Evolutionary conservation across 2,797 vertebrate species (phyloP).

Genomic region (Paedocypris micromegethes): DNA sequence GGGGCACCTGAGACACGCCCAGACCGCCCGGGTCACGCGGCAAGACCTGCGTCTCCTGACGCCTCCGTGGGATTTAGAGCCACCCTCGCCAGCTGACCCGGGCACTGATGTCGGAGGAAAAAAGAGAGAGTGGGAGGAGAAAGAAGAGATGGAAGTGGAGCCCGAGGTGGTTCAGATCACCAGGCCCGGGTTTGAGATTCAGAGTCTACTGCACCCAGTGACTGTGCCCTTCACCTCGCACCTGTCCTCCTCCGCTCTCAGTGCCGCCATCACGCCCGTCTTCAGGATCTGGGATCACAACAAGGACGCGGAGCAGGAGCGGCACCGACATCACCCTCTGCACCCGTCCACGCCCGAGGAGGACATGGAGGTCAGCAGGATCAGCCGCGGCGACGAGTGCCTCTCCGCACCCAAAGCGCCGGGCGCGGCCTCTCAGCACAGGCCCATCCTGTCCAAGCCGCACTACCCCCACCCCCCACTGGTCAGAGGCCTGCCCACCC

Average conservation of each 20-base stretch:
- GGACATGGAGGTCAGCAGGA: slow-evolving; percentile 84
- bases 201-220: slow-evolving; percentile 56
- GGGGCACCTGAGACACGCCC: slow-evolving; percentile 41
- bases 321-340: slow-evolving; percentile 59
- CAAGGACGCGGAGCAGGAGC: slow-evolving; percentile 59
- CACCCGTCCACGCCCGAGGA: slow-evolving; percentile 75
- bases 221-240: slow-evolving; percentile 54
- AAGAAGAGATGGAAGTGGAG: slow-evolving; percentile 70
- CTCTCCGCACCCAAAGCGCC: slow-evolving; percentile 60
- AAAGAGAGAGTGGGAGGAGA: slow-evolving; percentile 56
- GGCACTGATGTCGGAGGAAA: slow-evolving; percentile 27
- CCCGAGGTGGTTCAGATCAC: slow-evolving; percentile 59
- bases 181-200: slow-evolving; percentile 52
- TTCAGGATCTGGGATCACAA: slow-evolving; percentile 66
- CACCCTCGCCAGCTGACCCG: slow-evolving; percentile 49
- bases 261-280: slow-evolving; percentile 61
- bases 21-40: slow-evolving; percentile 71
- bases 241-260: slow-evolving; percentile 57
- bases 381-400: slow-evolving; percentile 65
- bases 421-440: slow-evolving; percentile 63
- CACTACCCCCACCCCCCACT: slow-evolving; percentile 72
- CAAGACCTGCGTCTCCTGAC: slow-evolving; percentile 80
- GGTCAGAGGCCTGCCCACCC: slow-evolving; percentile 65
- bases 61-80: slow-evolving; percentile 76
- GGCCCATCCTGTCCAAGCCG: slow-evolving; percentile 75